Evolutionary conservation across 2,797 vertebrate species (phyloP).

Genomic region (Enteromius afrohamiltoni): DNA sequence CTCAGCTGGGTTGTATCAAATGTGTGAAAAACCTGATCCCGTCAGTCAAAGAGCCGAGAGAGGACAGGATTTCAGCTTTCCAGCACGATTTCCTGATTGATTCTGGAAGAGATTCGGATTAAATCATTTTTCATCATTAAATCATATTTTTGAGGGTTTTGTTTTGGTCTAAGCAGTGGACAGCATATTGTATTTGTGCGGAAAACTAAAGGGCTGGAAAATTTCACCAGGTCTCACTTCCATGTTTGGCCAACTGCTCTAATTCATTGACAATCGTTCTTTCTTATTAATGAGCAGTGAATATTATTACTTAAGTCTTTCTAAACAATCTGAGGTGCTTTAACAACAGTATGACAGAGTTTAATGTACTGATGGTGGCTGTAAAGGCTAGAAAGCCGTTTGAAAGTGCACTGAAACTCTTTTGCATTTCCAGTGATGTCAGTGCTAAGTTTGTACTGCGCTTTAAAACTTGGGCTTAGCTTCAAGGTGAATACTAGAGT

Average conservation of each 20-base stretch:
- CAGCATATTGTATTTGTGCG: conserved; percentile 8
- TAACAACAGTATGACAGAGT: conserved; percentile 33
- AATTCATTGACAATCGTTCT: conserved; percentile 11
- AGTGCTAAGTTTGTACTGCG: conserved; percentile 26
- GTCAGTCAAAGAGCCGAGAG: conserved; percentile 32
- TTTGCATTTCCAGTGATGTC: conserved; percentile 20
- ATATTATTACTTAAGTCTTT: conserved; percentile 32
- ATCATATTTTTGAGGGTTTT: background rate
- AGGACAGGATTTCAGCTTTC: conserved; percentile 53
- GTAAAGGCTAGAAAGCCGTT: conserved; percentile 28
- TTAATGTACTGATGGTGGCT: background rate
- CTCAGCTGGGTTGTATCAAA: conserved; percentile 58
- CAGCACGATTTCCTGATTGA: conserved; percentile 44
- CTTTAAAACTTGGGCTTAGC: conserved; percentile 13
- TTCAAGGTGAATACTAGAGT: conserved; percentile 11
- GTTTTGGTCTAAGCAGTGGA: conserved; percentile 17
- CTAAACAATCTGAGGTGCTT: conserved; percentile 47
- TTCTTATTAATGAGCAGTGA: conserved; percentile 30
- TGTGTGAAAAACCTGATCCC: conserved; percentile 57
- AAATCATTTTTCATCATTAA: background rate
- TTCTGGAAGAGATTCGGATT: conserved; percentile 34
- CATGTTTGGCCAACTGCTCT: conserved; percentile 48
- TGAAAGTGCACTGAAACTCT: conserved; percentile 30
- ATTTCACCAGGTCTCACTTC: conserved; percentile 33
- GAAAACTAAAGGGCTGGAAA: conserved; percentile 3